phyloP scores from a whole-genome alignment of 2,888 invertebrate species.

The Stegophylla sp. region DNA sequence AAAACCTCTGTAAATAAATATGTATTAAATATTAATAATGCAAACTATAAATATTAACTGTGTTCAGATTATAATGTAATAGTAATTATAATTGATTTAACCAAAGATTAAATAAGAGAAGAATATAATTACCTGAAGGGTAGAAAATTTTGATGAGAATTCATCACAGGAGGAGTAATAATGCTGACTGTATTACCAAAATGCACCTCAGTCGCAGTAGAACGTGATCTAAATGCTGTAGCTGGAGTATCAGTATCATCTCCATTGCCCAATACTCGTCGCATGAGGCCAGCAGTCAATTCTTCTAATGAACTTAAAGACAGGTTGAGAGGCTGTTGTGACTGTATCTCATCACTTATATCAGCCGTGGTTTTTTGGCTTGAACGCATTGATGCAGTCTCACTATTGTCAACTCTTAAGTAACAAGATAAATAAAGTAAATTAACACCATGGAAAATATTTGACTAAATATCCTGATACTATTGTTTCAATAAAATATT shows the following conservation, averaged over 20 bases:
- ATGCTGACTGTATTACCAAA: constrained; percentile 55
- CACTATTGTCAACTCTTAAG: constrained; percentile 48
- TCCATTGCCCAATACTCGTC: constrained; percentile 61
- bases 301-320: constrained; percentile 67
- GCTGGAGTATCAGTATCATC: constrained; percentile 61
- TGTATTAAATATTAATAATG: not conserved
- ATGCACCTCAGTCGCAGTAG: constrained; percentile 33
- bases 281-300: constrained; percentile 64
- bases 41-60: not conserved
- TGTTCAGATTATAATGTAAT: not conserved
- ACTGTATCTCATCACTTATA: constrained; percentile 33
- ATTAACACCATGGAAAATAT: not conserved
- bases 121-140: constrained; percentile 37
- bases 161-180: constrained; percentile 37
- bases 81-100: not conserved
- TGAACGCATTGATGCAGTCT: constrained; percentile 59
- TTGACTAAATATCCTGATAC: not conserved
- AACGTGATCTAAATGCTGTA: constrained; percentile 22
- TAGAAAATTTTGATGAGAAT: constrained; percentile 41
- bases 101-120: not conserved
- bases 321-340: constrained; percentile 62
- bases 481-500: not conserved
- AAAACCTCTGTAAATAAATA: constrained; percentile 41
- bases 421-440: constrained; percentile 1
- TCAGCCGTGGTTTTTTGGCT: constrained; percentile 40